Base-by-base conservation (phyloP, 2,888 invertebrate species). In the Caenorhabditis sp. region DNA sequence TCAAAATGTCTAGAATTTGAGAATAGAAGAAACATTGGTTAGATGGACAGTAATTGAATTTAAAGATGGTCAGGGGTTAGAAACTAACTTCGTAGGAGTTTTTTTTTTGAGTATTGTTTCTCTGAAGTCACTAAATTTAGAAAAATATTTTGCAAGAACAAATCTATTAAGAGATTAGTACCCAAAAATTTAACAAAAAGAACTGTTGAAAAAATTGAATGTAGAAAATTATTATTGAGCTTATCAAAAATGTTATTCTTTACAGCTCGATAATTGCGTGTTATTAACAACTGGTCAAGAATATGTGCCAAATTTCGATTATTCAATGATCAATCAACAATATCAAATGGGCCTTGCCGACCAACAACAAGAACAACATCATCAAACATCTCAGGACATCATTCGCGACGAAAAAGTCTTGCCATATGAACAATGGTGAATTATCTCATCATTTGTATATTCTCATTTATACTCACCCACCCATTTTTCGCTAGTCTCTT, bases 271-370 rank as follows among this genome's bases (percentile, higher is more conserved):
- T 61, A 75, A 69, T 23, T 81, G 80, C 36, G 74, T 79, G 7
- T 56, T 82, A 12, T 70, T 82, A 31, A 62, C 75, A 20, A 49
- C 76, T 1, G 74, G 75, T 21, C 77, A 76, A 49, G 83, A 82
- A 5, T 83, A 82, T 67, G 68, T 76, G 63, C 71, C 82, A 12
- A 81, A 74, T 62, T 83, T 80, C 60, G 83, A 83, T 63, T 82
- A 78, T 60, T 58, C 70, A 23, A 69, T 75, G 72, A 62, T 79
- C 52, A 69, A 70, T 26, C 62, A 66, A 20, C 71, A 67, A 21
- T 76, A 81, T 25, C 71, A 67, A 26, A 69, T 78, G 78, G 60
- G 50, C 14, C 50, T 36, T 21, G 38, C 61, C 8, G 71, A 70
- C 4, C 66, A 63, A n/a, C 63, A 63, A 14, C 36, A 49, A 49